Evolutionary conservation across 2,888 invertebrate genomes (phyloP).

Genomic region (Macaria notata): DNA sequence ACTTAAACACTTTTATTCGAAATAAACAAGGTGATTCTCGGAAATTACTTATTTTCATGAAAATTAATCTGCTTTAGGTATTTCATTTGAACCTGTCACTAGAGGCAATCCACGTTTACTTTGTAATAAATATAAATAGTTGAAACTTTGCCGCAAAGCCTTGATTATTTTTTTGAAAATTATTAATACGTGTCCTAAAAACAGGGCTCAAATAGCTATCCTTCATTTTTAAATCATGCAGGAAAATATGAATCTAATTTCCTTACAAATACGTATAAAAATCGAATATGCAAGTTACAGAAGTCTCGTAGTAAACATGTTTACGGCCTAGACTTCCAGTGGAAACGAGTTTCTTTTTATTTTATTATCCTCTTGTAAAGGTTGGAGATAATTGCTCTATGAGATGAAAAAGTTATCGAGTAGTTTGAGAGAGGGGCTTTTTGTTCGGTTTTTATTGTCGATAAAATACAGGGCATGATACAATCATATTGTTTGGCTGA

Average conservation of each 20-base stretch:
- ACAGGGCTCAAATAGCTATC: too few species aligned
- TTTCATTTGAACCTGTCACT: too few species aligned
- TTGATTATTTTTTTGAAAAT: too few species aligned
- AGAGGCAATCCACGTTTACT: too few species aligned
- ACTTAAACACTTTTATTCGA: too few species aligned
- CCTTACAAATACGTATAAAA: constrained; percentile 5
- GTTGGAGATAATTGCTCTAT: constrained; percentile 31
- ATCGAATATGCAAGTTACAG: constrained; percentile 1
- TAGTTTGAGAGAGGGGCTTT: background rate
- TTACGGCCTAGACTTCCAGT: constrained; percentile 38
- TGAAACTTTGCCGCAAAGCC: too few species aligned
- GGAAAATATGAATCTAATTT: constrained; percentile 1
- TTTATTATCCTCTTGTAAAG: constrained; percentile 26
- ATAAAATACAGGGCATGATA: background rate
- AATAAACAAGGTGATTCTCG: too few species aligned
- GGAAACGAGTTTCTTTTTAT: constrained; percentile 37
- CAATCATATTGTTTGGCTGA: background rate
- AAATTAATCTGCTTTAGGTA: too few species aligned
- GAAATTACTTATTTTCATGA: too few species aligned
- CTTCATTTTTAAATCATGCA: too few species aligned
- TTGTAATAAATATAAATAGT: too few species aligned
- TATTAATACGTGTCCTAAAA: too few species aligned
- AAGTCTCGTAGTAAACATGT: constrained; percentile 45
- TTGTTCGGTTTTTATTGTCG: background rate
- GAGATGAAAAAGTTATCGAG: constrained; percentile 14